phyloP scores from a whole-genome alignment of 2,797 vertebrate species.

The Danionella dracula region DNA sequence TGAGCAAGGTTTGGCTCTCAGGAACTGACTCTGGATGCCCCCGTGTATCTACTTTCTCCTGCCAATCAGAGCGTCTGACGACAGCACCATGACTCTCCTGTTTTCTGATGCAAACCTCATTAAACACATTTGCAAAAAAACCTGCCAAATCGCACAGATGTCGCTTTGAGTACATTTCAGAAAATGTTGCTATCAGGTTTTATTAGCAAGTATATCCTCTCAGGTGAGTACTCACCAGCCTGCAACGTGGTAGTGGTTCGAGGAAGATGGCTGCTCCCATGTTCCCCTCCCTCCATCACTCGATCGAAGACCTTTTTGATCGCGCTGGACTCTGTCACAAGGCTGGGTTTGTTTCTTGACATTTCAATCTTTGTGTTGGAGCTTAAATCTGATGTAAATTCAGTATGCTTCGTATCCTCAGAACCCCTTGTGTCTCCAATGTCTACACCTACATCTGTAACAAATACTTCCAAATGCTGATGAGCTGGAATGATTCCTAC shows the following conservation, averaged over 20 bases:
- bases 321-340: not conserved
- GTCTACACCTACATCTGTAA: not conserved
- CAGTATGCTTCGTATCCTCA: not conserved
- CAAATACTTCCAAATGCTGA: not conserved
- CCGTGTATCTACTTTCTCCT: too few species aligned
- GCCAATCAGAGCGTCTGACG: too few species aligned
- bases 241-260: not conserved
- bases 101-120: too few species aligned
- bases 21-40: too few species aligned
- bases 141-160: too few species aligned
- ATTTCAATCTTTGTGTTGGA: conserved; percentile 10
- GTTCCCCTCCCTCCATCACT: not conserved
- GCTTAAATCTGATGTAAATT: not conserved
- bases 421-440: not conserved
- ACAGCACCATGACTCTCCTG: too few species aligned
- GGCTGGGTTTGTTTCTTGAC: not conserved
- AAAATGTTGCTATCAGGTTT: too few species aligned
- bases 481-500: not conserved
- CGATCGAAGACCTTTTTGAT: not conserved
- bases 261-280: not conserved
- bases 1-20: too few species aligned
- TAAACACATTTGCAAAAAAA: too few species aligned
- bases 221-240: conserved; percentile 1
- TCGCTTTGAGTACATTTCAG: too few species aligned
- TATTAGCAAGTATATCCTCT: too few species aligned